A percentile compares a stretch with the other conserved stretches of the same genome.
These are phyloP conservation scores for Pasiphila rectangulata DNA, from an alignment of 2,888 invertebrate species.

Conservation along the genomic window DNA sequence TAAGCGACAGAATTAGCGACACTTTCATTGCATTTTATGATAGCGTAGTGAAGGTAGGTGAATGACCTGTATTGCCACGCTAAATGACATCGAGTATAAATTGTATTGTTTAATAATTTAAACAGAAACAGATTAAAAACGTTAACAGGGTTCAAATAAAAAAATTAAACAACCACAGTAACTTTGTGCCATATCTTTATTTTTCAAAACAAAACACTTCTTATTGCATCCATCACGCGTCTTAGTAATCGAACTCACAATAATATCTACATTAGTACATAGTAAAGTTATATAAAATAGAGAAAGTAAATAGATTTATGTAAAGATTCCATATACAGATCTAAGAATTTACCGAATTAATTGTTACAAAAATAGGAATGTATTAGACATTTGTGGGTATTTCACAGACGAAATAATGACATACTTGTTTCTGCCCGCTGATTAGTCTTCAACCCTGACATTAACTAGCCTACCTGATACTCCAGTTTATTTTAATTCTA, in stretches of 20 bases:
- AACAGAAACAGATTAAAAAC: too few relatives aligned
- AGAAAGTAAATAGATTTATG: slow-evolving; percentile 26
- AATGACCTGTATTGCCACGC: too few relatives aligned
- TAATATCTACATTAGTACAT: slow-evolving; percentile 34
- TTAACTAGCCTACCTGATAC: too few relatives aligned
- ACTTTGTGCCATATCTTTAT: slow-evolving; percentile 70
- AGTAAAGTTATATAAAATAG: slow-evolving; percentile 32
- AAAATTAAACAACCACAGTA: neutral
- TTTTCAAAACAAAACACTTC: slow-evolving; percentile 58
- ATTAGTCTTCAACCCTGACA: too few relatives aligned
- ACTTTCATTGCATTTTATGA: too few relatives aligned
- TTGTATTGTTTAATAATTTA: too few relatives aligned
- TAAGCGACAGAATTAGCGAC: too few relatives aligned
- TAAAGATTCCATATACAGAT: slow-evolving; percentile 52
- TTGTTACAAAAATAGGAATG: slow-evolving; percentile 33
- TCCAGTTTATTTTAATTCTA: too few relatives aligned
- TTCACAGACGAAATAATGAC: slow-evolving; percentile 9
- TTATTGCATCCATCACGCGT: slow-evolving; percentile 60
- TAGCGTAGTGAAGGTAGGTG: too few relatives aligned
- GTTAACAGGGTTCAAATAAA: too few relatives aligned
- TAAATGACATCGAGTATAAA: too few relatives aligned
- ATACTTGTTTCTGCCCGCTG: too few relatives aligned
- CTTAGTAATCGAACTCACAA: slow-evolving; percentile 27
- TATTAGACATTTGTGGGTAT: slow-evolving; percentile 10
- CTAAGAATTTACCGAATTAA: slow-evolving; percentile 31